Percentiles rank a stretch among this genome's conserved stretches.
phyloP scores from a whole-genome alignment of 2,113 vertebrate species.

The Pangasianodon gigas region DNA sequence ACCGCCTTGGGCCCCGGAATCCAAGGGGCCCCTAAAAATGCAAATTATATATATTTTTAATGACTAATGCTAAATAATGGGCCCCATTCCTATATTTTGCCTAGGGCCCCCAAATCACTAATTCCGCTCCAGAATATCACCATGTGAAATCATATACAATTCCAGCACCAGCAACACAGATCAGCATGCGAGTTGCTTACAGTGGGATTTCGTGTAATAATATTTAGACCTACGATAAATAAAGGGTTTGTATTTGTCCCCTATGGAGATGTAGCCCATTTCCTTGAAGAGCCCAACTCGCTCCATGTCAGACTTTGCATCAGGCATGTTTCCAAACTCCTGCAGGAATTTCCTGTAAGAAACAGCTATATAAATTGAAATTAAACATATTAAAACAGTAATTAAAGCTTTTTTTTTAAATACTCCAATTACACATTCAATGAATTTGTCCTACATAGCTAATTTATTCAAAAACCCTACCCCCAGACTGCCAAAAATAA shows the following conservation, averaged over 20 bases:
- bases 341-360: neutral
- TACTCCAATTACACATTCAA: neutral
- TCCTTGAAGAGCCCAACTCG: conserved; percentile 86
- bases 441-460: neutral
- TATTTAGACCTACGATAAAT: conserved; percentile 53
- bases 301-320: conserved; percentile 85
- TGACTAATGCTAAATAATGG: too few relatives aligned
- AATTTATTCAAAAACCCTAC: neutral
- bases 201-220: neutral
- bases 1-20: too few relatives aligned
- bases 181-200: neutral
- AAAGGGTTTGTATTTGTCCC: conserved; percentile 78
- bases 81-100: too few relatives aligned
- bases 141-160: neutral
- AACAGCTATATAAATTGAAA: neutral
- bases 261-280: conserved; percentile 82
- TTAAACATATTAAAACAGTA: neutral
- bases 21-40: too few relatives aligned
- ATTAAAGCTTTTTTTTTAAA: neutral
- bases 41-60: too few relatives aligned
- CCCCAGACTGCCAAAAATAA: neutral
- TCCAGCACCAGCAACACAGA: neutral
- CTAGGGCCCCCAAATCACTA: too few relatives aligned
- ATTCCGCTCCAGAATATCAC: neutral
- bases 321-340: conserved; percentile 65